Evolutionary conservation across 2,113 vertebrate genomes (phyloP).

Genomic region (Sphyrna mokarran): DNA sequence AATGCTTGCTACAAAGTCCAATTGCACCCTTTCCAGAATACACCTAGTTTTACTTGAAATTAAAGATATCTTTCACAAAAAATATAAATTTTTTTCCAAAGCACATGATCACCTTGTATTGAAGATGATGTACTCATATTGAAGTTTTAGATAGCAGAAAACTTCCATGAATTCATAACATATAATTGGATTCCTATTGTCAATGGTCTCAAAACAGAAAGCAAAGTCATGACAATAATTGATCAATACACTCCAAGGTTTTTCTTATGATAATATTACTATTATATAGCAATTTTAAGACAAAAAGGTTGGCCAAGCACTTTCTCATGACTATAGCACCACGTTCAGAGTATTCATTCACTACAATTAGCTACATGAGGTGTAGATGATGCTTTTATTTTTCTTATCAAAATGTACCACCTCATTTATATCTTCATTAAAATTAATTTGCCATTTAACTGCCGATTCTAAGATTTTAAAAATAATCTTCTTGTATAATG

Average conservation of each 20-base stretch:
- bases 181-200: neutral
- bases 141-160: neutral
- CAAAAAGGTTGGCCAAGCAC: neutral
- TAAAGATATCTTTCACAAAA: neutral
- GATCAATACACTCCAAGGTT: neutral
- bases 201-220: neutral
- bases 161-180: neutral
- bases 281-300: neutral
- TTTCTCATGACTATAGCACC: neutral
- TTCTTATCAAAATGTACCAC: no score
- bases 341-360: neutral
- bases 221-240: neutral
- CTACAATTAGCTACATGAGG: neutral
- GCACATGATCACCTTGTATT: neutral
- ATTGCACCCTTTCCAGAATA: no score
- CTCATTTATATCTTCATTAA: no score
- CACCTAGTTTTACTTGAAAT: no score
- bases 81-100: neutral
- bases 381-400: no score
- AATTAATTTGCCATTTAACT: no score
- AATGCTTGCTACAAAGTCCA: no score
- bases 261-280: neutral
- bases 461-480: no score
- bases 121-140: neutral
- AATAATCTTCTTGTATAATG: no score